These are phyloP conservation scores for Anneissia japonica DNA, from an alignment of 35 echinoderm and acorn worm genomes.

Conservation along the genomic window DNA sequence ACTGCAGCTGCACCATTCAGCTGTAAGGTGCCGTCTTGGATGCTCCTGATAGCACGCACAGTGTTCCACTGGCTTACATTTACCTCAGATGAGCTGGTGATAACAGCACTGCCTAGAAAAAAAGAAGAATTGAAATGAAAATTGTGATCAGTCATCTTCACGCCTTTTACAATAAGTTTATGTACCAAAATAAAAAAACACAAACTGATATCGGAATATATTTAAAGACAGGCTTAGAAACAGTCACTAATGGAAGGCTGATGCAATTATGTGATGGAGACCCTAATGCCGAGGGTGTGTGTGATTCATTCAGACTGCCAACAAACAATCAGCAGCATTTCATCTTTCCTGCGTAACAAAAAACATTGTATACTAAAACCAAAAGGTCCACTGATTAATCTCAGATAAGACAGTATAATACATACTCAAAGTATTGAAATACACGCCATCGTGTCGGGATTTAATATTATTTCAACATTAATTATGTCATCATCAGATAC, in stretches of 20 bases:
- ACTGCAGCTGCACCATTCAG: slow-evolving; percentile 42
- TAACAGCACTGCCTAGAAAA: slow-evolving; percentile 48
- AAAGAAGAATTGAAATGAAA: too few species aligned
- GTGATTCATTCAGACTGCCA: too few species aligned
- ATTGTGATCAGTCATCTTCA: too few species aligned
- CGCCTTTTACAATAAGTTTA: neutral
- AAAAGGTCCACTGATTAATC: neutral
- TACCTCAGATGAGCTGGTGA: slow-evolving; percentile 36
- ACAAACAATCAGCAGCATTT: neutral
- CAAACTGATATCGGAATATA: too few species aligned
- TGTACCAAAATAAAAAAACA: neutral
- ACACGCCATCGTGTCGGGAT: too few species aligned
- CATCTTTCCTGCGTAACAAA: neutral
- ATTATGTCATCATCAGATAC: neutral
- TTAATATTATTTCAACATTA: neutral
- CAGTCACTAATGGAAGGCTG: too few species aligned
- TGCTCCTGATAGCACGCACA: slow-evolving; percentile 40
- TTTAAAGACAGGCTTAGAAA: too few species aligned
- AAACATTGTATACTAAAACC: neutral
- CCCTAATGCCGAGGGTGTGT: too few species aligned
- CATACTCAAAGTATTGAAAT: neutral
- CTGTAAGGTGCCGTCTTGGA: slow-evolving; percentile 32
- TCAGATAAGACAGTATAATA: neutral
- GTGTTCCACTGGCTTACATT: slow-evolving; percentile 53
- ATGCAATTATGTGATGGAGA: too few species aligned